Percentiles rank a stretch among this genome's conserved stretches.
These are phyloP conservation scores for Petrocephalus schoutedeni DNA, from an alignment of 2,797 vertebrate species.

Conservation along the genomic window DNA sequence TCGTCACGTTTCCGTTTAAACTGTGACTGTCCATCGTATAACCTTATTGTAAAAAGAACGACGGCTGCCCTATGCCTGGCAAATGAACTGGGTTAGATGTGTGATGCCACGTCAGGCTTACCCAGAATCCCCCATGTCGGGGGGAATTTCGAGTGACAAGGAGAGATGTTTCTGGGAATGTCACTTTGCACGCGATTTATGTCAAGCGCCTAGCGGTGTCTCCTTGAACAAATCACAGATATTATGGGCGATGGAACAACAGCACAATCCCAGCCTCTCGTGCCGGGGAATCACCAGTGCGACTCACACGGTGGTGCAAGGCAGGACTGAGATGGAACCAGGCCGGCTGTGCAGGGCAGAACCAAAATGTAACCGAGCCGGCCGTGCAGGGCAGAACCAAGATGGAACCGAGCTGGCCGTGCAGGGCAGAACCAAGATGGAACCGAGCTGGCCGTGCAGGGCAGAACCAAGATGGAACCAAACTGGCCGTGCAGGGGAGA, in stretches of 20 bases:
- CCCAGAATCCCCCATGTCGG: constrained; percentile 48
- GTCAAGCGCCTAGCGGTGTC: constrained; percentile 58
- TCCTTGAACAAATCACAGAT: constrained; percentile 19
- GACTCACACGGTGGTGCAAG: neutral
- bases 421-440: too few species aligned
- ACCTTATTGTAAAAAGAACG: neutral
- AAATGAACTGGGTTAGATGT: constrained; percentile 17
- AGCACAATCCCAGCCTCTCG: neutral
- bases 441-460: too few species aligned
- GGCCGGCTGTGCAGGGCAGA: too few species aligned
- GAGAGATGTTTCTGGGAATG: constrained; percentile 63
- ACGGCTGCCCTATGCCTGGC: neutral
- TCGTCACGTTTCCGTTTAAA: neutral
- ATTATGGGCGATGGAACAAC: constrained; percentile 15
- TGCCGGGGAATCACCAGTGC: neutral
- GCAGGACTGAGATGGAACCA: too few species aligned
- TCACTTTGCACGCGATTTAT: constrained; percentile 71
- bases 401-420: too few species aligned
- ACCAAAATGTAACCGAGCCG: too few species aligned
- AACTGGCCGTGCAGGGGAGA: too few species aligned
- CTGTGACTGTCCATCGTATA: neutral
- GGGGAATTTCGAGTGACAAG: constrained; percentile 62
- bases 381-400: too few species aligned
- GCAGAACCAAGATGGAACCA: too few species aligned
- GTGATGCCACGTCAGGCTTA: constrained; percentile 37